These are phyloP conservation scores for Enteromius fasciolatus DNA, from an alignment of 2,797 vertebrate species.

Conservation along the genomic window DNA sequence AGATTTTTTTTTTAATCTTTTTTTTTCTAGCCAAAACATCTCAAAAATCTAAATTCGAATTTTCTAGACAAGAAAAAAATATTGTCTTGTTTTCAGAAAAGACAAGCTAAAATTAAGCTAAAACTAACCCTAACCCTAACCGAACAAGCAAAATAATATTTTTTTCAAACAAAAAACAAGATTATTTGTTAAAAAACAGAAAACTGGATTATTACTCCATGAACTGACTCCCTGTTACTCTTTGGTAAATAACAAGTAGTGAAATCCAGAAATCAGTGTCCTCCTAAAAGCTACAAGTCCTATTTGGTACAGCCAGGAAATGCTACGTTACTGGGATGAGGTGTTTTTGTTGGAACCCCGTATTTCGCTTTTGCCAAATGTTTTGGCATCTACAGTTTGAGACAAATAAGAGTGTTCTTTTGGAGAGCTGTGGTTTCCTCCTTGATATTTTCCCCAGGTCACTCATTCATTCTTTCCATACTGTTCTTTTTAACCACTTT, in stretches of 20 bases:
- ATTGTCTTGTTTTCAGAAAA: too few species aligned
- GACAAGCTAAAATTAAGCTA: too few species aligned
- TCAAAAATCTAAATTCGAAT: too few species aligned
- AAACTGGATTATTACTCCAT: not conserved
- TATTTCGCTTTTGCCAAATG: not conserved
- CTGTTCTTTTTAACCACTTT: not conserved
- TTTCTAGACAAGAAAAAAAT: too few species aligned
- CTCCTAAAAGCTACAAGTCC: not conserved
- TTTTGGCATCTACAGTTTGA: conserved; percentile 11
- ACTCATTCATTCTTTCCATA: not conserved
- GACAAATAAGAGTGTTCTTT: not conserved
- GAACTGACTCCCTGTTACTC: not conserved
- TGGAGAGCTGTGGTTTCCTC: not conserved
- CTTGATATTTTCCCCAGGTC: not conserved
- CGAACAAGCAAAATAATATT: too few species aligned
- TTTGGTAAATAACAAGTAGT: not conserved
- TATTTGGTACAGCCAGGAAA: not conserved
- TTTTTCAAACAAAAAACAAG: too few species aligned
- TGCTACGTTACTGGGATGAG: not conserved
- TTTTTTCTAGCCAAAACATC: too few species aligned
- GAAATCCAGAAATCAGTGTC: not conserved
- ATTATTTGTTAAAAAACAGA: too few species aligned
- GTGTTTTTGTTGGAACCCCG: not conserved
- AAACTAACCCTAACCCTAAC: too few species aligned
- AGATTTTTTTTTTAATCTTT: too few species aligned